A percentile compares a stretch with the other conserved stretches of the same genome.
phyloP scores from a whole-genome alignment of 2,888 invertebrate species.

The Melitaea athalia region DNA sequence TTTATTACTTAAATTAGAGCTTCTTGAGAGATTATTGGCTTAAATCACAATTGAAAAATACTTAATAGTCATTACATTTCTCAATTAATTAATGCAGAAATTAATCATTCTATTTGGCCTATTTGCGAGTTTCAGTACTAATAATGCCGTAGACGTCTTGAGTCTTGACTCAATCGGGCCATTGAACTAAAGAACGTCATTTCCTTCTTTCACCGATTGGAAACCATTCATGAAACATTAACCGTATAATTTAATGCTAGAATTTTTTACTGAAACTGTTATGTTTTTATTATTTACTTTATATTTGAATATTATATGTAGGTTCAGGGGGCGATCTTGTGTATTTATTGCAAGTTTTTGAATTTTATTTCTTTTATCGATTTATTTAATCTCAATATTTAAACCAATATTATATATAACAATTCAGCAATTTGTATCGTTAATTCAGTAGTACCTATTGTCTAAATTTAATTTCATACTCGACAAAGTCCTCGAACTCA shows the following conservation, averaged over 20 bases:
- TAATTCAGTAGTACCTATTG: not conserved
- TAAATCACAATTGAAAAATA: not conserved
- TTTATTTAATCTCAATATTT: not conserved
- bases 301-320: not conserved
- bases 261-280: slow-evolving; percentile 6
- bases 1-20: not conserved
- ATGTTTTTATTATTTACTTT: not conserved
- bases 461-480: slow-evolving; percentile 19
- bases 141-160: slow-evolving; percentile 31
- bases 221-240: slow-evolving; percentile 37
- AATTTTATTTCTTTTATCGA: not conserved
- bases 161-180: slow-evolving; percentile 64
- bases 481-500: slow-evolving; percentile 26
- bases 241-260: not conserved
- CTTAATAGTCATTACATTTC: not conserved
- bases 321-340: too few species aligned
- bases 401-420: too few species aligned
- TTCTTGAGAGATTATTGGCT: not conserved
- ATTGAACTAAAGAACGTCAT: slow-evolving; percentile 67
- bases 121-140: slow-evolving; percentile 29
- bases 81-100: not conserved
- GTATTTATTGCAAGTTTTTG: too few species aligned
- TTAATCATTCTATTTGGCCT: slow-evolving; percentile 1
- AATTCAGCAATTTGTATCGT: not conserved
- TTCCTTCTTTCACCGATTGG: slow-evolving; percentile 65